These are phyloP conservation scores for Rattus norvegicus DNA, from an alignment of 2,113 vertebrate genomes.

Conservation along the genomic window GRCr8 NC_086024.1:101463001-101463500, in stretches of 20 bases:
- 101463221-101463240: not conserved
- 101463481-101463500: not conserved
- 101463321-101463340: not conserved
- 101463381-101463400: not conserved
- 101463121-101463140: no score
- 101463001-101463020: no score
- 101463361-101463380: not conserved
- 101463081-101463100: no score
- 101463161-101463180: not conserved
- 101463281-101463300: not conserved
- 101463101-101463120: no score
- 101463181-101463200: not conserved
- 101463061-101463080: no score
- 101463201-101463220: not conserved
- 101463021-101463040: no score
- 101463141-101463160: not conserved
- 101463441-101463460: not conserved
- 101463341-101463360: not conserved
- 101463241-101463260: conserved; percentile 8
- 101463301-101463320: not conserved
- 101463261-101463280: not conserved
- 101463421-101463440: not conserved
- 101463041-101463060: no score
- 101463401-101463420: not conserved
- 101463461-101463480: not conserved